Percentiles rank a stretch among this genome's conserved stretches.
These are phyloP conservation scores for Acanthiza pusilla DNA, from an alignment of 2,797 vertebrate species.

Conservation along the genomic window DNA sequence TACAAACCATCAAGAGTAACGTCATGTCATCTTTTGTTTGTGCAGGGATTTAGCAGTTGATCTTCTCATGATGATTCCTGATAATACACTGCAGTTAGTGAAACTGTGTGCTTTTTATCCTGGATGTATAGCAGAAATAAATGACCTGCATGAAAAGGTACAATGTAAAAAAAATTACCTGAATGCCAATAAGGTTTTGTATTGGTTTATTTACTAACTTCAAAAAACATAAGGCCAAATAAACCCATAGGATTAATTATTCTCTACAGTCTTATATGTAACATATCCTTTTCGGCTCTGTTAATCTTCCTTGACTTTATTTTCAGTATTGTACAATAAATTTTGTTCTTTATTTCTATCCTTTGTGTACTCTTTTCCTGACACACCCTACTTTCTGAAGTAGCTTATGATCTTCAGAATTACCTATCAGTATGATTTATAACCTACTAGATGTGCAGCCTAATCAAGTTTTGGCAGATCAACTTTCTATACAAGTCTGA, in stretches of 20 bases:
- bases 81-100: constrained; percentile 82
- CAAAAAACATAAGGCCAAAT: not conserved
- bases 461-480: not conserved
- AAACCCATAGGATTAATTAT: not conserved
- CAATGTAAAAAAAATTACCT: not conserved
- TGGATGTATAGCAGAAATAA: constrained; percentile 81
- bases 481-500: not conserved
- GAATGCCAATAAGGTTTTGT: not conserved
- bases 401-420: not conserved
- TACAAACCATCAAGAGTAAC: not conserved
- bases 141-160: constrained; percentile 87
- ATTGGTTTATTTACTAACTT: not conserved
- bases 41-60: constrained; percentile 87
- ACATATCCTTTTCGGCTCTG: not conserved
- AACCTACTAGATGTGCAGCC: not conserved
- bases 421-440: not conserved
- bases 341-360: not conserved
- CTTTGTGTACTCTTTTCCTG: not conserved
- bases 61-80: constrained; percentile 88
- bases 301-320: not conserved
- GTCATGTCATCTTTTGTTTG: not conserved
- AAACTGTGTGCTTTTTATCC: constrained; percentile 92
- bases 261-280: not conserved
- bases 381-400: not conserved
- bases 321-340: not conserved